Evolutionary conservation across 2,113 vertebrate species (phyloP), one percentile per base, ranked within the genome.

Genomic region (Syngnathoides biaculeatus): DNA sequence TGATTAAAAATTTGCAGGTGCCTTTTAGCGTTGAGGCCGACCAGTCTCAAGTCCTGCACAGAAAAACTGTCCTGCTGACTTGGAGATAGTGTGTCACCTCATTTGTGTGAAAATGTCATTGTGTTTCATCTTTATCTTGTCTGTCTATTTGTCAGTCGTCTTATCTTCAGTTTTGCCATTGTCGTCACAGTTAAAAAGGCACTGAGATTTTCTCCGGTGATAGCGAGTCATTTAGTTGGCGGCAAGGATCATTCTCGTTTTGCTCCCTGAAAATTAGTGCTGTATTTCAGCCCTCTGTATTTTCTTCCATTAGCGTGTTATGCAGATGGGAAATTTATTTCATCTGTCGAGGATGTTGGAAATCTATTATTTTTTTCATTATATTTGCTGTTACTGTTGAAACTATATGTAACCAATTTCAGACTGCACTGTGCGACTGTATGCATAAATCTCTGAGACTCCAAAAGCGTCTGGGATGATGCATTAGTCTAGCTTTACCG

Each of bases 161-260:
- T 68, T 71, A 63, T 67, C 43, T 56, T 59, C 39, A 39, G 35
- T 27, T 68, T 45, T 45, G 69, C 81, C 76, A 69, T 86, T 86
- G 80, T 79, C 78, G 8, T 55, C 48, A 40, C 75, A 55, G 71
- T 65, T 71, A 65, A 43, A 81, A 82, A 77, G 77, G 82, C n/a
- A 22, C 72, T 52, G 63, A 79, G 81, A 75, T 77, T 74, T 65
- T 56, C 53, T 64, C 67, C 58, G 26, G 74, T 30, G 59, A 71
- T 65, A 38, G 61, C 80, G 70, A 79, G 59, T 63, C 30, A 82
- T 82, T 80, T 92, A 88, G 88, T 89, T 91, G 87, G 80, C 76
- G 69, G 70, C 47, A 59, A 79, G 74, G 64, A 88, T 83, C 74
- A 71, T 82, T 88, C 59, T 74, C 75, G 86, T 84, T 85, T 81